Evolutionary conservation across 2,113 vertebrate genomes (phyloP), one percentile per base, ranked within the genome.

Genomic region (Condylura cristata): DNA sequence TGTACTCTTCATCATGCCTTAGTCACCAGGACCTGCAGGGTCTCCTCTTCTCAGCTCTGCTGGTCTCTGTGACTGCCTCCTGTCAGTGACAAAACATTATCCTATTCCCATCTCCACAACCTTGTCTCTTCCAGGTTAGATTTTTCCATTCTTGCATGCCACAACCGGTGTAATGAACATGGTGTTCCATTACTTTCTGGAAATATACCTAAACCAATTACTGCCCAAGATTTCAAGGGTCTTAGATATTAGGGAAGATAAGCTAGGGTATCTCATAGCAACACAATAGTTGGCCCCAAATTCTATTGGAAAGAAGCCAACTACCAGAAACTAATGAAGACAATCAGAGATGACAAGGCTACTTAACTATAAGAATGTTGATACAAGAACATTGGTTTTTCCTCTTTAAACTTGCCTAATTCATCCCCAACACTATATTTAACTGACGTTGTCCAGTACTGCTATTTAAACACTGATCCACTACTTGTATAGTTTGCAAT

Each of bases 111-210:
- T 24, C 13, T 93, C 41, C 24, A 53, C 39, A 89, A 32, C 26
- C 46, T 51, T 60, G 44, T 6, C n/a, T 89, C 80, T 95, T 66
- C 39, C 51, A 71, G 24, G 63, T 24, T 63, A 56, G 6, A 34
- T 41, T 53, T 61, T 8, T 20, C 58, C 28, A n/a, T 30, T 84
- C 87, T 44, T 85, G 41, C 61, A 81, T 48, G 68, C 60, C 46
- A 58, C 39, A 30, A 82, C 51, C 66, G 84, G 24, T 30, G 51
- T 60, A 81, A 94, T 83, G 86, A 89, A 92, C 92, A 90, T 48
- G 81, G 76, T 51, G 26, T 37, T n/a, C 16, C 9, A 3, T 81
- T 88, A 34, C 53, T 78, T 84, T 90, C 70, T 76, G 79, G 61
- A 95, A 78, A n/a, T 68, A 71, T 65, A 46, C 46, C 81, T 87